These are phyloP conservation scores for Falco cherrug DNA, from an alignment of 2,797 vertebrate species.

Conservation along the genomic window DNA sequence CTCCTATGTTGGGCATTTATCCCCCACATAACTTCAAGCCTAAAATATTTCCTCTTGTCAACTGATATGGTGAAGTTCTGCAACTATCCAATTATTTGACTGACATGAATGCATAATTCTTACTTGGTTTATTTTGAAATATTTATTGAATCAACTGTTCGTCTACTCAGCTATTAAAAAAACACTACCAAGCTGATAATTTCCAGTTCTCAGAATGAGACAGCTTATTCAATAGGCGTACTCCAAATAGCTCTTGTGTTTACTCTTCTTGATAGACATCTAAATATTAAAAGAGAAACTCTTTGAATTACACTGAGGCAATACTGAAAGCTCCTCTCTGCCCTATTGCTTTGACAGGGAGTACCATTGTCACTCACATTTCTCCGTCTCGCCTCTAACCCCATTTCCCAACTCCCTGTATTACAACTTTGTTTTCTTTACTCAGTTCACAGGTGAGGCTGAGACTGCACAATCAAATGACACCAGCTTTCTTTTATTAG, in stretches of 20 bases:
- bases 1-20: neutral
- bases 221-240: neutral
- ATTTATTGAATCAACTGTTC: neutral
- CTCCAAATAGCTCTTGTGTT: neutral
- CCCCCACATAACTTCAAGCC: neutral
- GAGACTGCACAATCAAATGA: neutral
- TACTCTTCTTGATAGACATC: neutral
- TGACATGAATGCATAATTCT: neutral
- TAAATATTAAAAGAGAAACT: conserved; percentile 26
- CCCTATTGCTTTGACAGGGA: neutral
- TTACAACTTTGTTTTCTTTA: neutral
- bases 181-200: neutral
- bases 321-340: neutral
- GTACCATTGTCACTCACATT: neutral
- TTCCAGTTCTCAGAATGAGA: neutral
- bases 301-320: neutral
- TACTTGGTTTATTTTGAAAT: neutral
- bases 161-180: neutral
- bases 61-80: neutral
- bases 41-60: neutral
- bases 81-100: neutral
- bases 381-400: neutral
- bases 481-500: neutral
- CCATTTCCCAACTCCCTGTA: neutral
- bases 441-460: neutral